Conservation (phyloP, 2,113 vertebrate species). For the Sterrhoptilus dennistouni region DNA sequence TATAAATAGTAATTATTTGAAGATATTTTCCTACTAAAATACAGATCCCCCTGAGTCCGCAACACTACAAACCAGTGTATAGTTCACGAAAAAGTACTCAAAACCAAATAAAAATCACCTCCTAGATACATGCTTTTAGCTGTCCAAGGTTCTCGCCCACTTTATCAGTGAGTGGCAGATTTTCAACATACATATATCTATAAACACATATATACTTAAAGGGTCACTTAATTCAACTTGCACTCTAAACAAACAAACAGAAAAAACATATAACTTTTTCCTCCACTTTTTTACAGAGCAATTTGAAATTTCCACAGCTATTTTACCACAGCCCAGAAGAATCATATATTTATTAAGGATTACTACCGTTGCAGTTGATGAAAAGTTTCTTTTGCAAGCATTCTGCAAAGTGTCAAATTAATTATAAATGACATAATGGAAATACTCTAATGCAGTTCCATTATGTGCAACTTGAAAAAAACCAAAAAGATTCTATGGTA, state of each 20-base stretch:
- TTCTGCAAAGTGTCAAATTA: not conserved
- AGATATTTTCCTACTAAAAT: not conserved
- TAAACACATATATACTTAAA: not conserved
- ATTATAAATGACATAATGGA: not conserved
- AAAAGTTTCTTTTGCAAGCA: not conserved
- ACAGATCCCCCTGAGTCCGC: accelerated
- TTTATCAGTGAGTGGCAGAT: not conserved
- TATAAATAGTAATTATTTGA: not conserved
- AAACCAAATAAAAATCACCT: not conserved
- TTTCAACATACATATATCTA: not conserved
- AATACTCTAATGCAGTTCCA: not conserved
- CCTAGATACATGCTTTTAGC: not conserved
- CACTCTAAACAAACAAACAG: not conserved
- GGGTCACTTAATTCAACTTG: not conserved
- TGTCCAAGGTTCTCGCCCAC: not conserved
- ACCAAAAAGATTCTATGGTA: not conserved
- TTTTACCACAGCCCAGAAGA: not conserved
- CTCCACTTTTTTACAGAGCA: not conserved
- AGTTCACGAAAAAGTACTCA: not conserved
- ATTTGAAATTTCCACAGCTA: not conserved
- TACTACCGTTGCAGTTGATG: not conserved
- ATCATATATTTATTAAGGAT: not conserved
- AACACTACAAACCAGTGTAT: not conserved
- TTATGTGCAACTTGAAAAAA: not conserved
- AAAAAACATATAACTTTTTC: not conserved